These are phyloP conservation scores for Rotaria macrura DNA, from an alignment of 2,888 invertebrate genomes.

Conservation along the genomic window DNA sequence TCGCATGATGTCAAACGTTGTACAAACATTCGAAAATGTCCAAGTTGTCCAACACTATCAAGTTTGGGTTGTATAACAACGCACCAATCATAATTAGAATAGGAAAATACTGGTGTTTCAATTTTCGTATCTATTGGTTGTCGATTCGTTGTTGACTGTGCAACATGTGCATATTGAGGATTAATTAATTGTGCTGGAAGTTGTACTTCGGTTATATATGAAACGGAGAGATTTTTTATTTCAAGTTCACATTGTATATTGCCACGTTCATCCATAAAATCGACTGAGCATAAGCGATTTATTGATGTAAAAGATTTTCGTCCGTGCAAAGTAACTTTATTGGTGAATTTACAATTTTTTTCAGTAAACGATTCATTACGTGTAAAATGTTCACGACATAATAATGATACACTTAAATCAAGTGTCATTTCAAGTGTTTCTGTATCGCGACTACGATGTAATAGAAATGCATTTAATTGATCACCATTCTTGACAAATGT, in stretches of 20 bases:
- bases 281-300: constrained; percentile 50
- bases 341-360: constrained; percentile 58
- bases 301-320: constrained; percentile 44
- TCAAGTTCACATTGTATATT: constrained; percentile 69
- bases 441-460: constrained; percentile 62
- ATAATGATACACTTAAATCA: constrained; percentile 68
- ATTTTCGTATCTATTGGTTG: constrained; percentile 30
- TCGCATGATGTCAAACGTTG: constrained; percentile 69
- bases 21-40: constrained; percentile 51
- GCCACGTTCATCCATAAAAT: constrained; percentile 67
- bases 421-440: constrained; percentile 66
- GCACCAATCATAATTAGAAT: constrained; percentile 32
- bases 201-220: constrained; percentile 63
- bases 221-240: constrained; percentile 64
- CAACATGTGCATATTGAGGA: constrained; percentile 33
- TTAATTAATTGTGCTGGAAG: constrained; percentile 52
- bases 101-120: constrained; percentile 20
- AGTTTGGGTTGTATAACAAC: constrained; percentile 36
- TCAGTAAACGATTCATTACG: constrained; percentile 69
- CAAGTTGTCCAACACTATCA: constrained; percentile 39
- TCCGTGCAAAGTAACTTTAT: constrained; percentile 42
- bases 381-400: constrained; percentile 71
- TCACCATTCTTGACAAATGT: constrained; percentile 67
- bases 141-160: not conserved
- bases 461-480: constrained; percentile 66